Evolutionary conservation across 2,113 vertebrate species (phyloP).

Genomic region (Chaenogobius annularis): DNA sequence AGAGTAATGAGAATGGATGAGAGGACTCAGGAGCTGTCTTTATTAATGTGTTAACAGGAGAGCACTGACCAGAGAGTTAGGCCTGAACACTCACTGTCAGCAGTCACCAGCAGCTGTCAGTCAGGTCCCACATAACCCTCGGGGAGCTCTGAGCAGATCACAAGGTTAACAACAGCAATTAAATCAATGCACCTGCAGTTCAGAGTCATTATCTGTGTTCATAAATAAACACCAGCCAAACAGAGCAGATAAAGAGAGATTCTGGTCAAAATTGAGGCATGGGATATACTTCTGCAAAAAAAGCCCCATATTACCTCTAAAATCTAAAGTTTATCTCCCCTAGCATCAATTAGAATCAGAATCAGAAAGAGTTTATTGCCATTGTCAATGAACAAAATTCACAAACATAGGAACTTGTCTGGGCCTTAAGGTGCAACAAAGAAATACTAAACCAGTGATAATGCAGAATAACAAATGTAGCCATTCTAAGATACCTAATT

Average conservation of each 20-base stretch:
- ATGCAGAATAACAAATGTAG: too few species aligned
- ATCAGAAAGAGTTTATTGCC: too few species aligned
- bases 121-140: background rate
- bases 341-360: too few species aligned
- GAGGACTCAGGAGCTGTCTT: conserved; percentile 49
- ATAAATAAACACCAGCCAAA: background rate
- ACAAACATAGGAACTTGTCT: too few species aligned
- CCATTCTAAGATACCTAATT: too few species aligned
- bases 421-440: too few species aligned
- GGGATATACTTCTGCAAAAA: background rate
- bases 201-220: background rate
- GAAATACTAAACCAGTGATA: too few species aligned
- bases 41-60: conserved; percentile 65
- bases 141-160: background rate
- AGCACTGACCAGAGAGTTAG: conserved; percentile 60
- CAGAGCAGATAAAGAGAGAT: background rate
- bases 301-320: too few species aligned
- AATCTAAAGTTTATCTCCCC: too few species aligned
- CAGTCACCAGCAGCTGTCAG: background rate
- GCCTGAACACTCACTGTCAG: background rate
- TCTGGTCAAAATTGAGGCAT: background rate
- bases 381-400: too few species aligned
- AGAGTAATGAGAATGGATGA: conserved; percentile 72
- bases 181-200: background rate
- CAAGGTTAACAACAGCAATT: background rate